Evolutionary conservation across 2,797 vertebrate genomes (phyloP).

Genomic region (Helostoma temminkii): DNA sequence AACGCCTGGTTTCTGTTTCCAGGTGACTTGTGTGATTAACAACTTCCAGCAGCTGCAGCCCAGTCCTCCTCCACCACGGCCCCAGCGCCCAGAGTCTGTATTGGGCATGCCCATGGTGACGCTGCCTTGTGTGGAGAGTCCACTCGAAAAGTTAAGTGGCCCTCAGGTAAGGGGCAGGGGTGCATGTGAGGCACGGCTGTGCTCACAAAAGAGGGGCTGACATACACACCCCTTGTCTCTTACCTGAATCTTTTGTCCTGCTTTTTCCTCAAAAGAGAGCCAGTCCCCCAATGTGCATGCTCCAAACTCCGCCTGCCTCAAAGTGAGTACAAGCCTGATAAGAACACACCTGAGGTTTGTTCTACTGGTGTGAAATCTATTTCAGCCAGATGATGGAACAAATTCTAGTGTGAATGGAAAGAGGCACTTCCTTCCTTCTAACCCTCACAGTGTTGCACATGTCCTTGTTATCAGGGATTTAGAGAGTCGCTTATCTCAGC

Average conservation of each 20-base stretch:
- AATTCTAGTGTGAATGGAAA: constrained; percentile 11
- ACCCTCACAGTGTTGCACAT: constrained; percentile 7
- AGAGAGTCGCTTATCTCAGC: constrained; percentile 42
- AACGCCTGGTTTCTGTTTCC: background rate
- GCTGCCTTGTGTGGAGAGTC: constrained; percentile 87
- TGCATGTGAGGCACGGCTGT: constrained; percentile 42
- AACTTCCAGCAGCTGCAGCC: constrained; percentile 88
- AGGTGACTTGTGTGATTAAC: constrained; percentile 94
- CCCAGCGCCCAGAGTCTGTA: constrained; percentile 82
- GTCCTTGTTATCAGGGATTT: constrained; percentile 18
- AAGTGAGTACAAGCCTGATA: constrained; percentile 41
- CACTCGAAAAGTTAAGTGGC: constrained; percentile 94
- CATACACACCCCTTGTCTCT: constrained; percentile 62
- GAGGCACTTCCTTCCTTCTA: background rate
- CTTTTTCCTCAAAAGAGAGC: constrained; percentile 6
- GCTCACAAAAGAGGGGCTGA: constrained; percentile 42
- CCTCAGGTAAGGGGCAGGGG: constrained; percentile 90
- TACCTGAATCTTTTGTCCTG: constrained; percentile 49
- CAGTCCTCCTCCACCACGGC: constrained; percentile 56
- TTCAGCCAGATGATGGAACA: constrained; percentile 36
- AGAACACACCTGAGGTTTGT: constrained; percentile 30
- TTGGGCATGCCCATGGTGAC: constrained; percentile 85
- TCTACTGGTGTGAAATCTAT: constrained; percentile 32
- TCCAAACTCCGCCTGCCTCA: constrained; percentile 23
- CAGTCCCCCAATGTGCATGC: constrained; percentile 47